These are phyloP conservation scores for Poecilia picta DNA, from an alignment of 2,797 vertebrate species.

Conservation along the genomic window DNA sequence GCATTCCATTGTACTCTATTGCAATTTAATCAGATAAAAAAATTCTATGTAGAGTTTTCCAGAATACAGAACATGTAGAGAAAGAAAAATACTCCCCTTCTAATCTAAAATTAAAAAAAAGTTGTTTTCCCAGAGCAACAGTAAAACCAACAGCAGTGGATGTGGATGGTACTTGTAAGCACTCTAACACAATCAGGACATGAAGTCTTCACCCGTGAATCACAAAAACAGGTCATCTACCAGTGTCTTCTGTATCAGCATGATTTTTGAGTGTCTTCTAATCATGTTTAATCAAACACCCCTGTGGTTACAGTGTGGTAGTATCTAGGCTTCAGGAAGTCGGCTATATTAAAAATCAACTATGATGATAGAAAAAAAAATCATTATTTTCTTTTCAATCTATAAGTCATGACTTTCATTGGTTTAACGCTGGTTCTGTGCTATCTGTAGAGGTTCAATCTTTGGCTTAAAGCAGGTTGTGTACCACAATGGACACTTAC, in stretches of 20 bases:
- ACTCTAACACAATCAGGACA: conserved; percentile 30
- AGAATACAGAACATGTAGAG: not conserved
- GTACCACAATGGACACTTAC: no score
- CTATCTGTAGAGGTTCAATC: not conserved
- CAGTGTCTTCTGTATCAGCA: not conserved
- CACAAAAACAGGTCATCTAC: conserved; percentile 27
- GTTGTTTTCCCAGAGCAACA: not conserved
- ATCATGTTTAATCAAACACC: conserved; percentile 7
- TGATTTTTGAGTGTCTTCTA: conserved; percentile 13
- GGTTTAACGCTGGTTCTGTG: not conserved
- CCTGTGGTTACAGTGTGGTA: conserved; percentile 16
- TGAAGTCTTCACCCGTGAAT: conserved; percentile 17
- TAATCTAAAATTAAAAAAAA: not conserved
- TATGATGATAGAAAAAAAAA: not conserved
- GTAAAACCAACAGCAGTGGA: not conserved
- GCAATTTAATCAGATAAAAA: not conserved
- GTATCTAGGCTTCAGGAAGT: conserved; percentile 9
- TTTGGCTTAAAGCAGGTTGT: not conserved
- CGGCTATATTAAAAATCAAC: not conserved
- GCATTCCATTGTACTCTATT: not conserved
- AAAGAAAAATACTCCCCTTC: no score
- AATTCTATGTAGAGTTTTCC: not conserved
- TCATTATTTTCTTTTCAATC: not conserved
- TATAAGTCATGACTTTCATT: not conserved
- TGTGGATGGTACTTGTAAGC: conserved; percentile 1